phyloP scores from a whole-genome alignment of 2,888 invertebrate species.

The Tachina lurida region DNA sequence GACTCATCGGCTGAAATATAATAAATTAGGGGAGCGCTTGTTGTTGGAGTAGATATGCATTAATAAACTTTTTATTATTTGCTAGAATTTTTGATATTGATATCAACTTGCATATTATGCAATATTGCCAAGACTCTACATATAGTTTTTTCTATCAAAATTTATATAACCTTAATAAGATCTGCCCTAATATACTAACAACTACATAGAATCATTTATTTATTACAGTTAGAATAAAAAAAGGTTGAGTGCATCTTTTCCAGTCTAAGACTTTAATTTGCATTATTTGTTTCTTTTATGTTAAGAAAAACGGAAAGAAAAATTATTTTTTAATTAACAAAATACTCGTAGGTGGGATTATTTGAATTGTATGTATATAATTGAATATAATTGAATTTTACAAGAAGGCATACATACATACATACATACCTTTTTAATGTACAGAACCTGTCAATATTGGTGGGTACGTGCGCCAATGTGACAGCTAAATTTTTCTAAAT shows the following conservation, averaged over 20 bases:
- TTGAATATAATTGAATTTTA: background rate
- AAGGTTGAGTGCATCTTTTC: background rate
- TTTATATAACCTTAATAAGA: background rate
- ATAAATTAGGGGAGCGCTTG: background rate
- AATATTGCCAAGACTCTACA: too few relatives aligned
- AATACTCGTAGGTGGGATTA: background rate
- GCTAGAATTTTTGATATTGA: background rate
- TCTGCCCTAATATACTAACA: background rate
- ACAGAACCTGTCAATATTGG: too few relatives aligned
- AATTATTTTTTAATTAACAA: slow-evolving; percentile 27
- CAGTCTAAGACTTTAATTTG: slow-evolving; percentile 47
- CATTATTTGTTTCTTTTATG: slow-evolving; percentile 6
- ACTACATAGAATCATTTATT: background rate
- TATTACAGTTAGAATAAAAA: background rate
- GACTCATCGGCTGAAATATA: background rate
- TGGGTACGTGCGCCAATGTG: too few relatives aligned
- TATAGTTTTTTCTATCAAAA: too few relatives aligned
- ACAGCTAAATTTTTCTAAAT: too few relatives aligned
- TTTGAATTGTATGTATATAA: background rate
- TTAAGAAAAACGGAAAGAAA: background rate
- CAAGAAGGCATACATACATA: too few relatives aligned
- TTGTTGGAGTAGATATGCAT: too few relatives aligned
- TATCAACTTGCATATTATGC: too few relatives aligned
- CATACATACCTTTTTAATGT: too few relatives aligned
- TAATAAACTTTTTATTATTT: too few relatives aligned